Evolutionary conservation across 2,797 vertebrate genomes (phyloP).

Genomic region (Todus mexicanus): DNA sequence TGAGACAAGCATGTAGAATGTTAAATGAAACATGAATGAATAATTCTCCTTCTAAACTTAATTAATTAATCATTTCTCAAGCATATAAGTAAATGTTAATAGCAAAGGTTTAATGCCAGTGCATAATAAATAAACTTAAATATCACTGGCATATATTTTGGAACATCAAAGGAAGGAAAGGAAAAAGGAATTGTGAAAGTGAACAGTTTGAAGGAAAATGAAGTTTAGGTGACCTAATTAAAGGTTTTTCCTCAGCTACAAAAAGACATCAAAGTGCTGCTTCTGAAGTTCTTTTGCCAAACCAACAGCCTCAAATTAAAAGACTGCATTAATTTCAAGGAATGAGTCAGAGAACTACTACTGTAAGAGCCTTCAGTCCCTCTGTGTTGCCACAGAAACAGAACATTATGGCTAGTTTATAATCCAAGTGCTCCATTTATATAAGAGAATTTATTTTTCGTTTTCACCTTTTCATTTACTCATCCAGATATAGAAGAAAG

Average conservation of each 20-base stretch:
- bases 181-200: slow-evolving; percentile 58
- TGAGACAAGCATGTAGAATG: slow-evolving; percentile 42
- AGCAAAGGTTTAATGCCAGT: slow-evolving; percentile 71
- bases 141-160: slow-evolving; percentile 66
- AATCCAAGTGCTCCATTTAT: slow-evolving; percentile 49
- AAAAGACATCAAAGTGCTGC: slow-evolving; percentile 63
- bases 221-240: slow-evolving; percentile 70
- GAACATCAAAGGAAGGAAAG: slow-evolving; percentile 70
- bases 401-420: slow-evolving; percentile 53
- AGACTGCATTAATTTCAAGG: slow-evolving; percentile 62
- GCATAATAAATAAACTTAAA: slow-evolving; percentile 77
- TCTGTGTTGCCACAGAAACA: slow-evolving; percentile 53
- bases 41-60: slow-evolving; percentile 62
- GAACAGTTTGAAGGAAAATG: slow-evolving; percentile 67
- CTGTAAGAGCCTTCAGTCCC: slow-evolving; percentile 18
- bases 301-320: slow-evolving; percentile 62
- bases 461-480: slow-evolving; percentile 55
- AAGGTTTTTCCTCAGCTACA: slow-evolving; percentile 55
- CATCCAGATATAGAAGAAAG: not conserved
- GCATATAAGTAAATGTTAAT: slow-evolving; percentile 73
- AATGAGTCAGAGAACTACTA: slow-evolving; percentile 47
- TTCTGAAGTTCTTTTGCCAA: slow-evolving; percentile 57
- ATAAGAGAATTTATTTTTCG: slow-evolving; percentile 50
- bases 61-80: slow-evolving; percentile 75
- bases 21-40: slow-evolving; percentile 70